Base-by-base conservation (phyloP, 53 echinoderm and acorn worm species). In the Mesocentrotus franciscanus region DNA sequence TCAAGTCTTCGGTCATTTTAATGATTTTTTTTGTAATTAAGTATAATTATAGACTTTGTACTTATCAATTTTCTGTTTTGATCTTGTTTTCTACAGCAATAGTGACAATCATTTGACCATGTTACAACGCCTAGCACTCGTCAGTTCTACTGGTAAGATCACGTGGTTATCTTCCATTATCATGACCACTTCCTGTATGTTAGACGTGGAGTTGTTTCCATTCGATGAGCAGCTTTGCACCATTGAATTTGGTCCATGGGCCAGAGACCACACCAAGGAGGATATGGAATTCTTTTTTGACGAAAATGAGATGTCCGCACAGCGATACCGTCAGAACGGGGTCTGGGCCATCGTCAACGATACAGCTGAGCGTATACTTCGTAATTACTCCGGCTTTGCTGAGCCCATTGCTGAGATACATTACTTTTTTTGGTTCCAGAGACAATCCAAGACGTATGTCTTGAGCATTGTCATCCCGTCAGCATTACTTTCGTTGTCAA, bases 171-270 rank as follows among this genome's bases (percentile, higher is more conserved):
- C 97, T 20, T 95, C 97, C 3, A 91, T 89, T n/a, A 95, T 97
- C 84, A 90, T 97, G 55, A 93, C 93, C 60, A 74, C 75, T 17
- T 84, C 96, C 9, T 97, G 97, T 71, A 95, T 92, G 75, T 95
- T 97, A 79, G 20, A 95, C 61, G 97, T 97, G 27, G 42, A 62
- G 0, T 71, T 95, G 72, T 97, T 97, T 75, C 97, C 97, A 5
- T 97, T 97, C 68, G 97, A 97, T 85, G 85, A 35, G 17, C 97
- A 97, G 91, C 29, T 34, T 10, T 97, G 97, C 61, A 94, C 85
- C 33, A 34, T 97, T 39, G 95, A 91, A 1, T 92, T 97, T 58
- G 95, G 89, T 26, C 91, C 95, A 5, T 97, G 97, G 97, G 56
- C 87, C 26, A 84, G 95, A 78, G 95, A 94, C 66, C 56, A 78